phyloP scores from a whole-genome alignment of 2,113 vertebrate species.

The Ailuropoda melanoleuca region DNA sequence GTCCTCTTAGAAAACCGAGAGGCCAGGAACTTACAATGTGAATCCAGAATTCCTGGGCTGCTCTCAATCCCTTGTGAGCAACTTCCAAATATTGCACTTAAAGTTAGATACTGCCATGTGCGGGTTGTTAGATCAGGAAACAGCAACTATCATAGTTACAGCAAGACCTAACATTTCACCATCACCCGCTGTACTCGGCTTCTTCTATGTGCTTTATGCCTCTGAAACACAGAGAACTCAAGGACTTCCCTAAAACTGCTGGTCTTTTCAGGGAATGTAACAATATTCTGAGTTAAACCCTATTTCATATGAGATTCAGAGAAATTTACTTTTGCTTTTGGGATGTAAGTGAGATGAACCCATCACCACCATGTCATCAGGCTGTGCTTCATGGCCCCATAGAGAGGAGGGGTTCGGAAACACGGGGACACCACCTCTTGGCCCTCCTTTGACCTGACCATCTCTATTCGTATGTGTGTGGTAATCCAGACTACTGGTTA shows the following conservation, averaged over 20 bases:
- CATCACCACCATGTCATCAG: too few relatives aligned
- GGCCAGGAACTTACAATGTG: neutral
- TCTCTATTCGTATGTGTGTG: neutral
- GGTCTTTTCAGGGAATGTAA: neutral
- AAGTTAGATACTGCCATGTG: rapidly evolving
- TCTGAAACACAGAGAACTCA: neutral
- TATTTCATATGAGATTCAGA: neutral
- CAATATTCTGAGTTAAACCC: neutral
- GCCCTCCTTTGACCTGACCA: neutral
- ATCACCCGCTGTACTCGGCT: neutral
- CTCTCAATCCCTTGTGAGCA: neutral
- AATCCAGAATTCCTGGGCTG: neutral
- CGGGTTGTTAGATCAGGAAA: neutral
- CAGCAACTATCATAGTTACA: too few relatives aligned
- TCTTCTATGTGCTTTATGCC: neutral
- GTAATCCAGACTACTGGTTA: neutral
- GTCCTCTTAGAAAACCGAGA: neutral
- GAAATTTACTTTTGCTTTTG: neutral
- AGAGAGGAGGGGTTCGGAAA: neutral
- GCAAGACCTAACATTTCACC: neutral
- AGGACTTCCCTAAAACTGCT: neutral
- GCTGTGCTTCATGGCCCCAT: rapidly evolving
- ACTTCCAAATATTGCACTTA: neutral
- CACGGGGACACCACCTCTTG: neutral
- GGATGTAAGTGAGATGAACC: neutral